Evolutionary conservation across 2,888 invertebrate species (phyloP), one percentile per base, ranked within the genome.

Genomic region (Chouioia cunea): DNA sequence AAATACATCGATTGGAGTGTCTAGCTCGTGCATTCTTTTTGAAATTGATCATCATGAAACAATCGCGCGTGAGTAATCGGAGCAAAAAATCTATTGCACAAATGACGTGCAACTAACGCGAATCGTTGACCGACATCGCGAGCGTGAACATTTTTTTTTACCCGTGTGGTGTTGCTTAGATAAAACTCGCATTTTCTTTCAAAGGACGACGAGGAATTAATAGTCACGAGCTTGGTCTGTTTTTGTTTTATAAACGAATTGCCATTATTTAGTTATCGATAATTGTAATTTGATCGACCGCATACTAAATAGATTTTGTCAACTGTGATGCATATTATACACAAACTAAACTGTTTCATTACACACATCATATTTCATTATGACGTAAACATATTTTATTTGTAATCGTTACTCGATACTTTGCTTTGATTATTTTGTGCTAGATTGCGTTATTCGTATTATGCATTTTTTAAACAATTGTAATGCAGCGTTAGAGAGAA

Each of bases 241-340:
- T 57, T 65, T 62, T 72, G 50, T 72, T 60, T 48, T 68, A 60
- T 65, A 68, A 68, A 50, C 27, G 20, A 72, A 68, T 56, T 68
- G 22, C 67, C 64, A 71, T 69, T 73, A 70, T 67, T 67, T 46
- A 56, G 20, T 65, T 70, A 36, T 70, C 70, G 57, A 70, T 70
- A 66, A 73, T 73, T 73, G 68, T 71, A 68, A 71, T 73, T 73
- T 70, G 67, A 68, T 71, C 12, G 22, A 63, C 50, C 23, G 20
- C 48, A 58, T 69, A 70, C 54, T 62, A 59, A 48, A 66, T 69
- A 73, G 48, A 16, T 69, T 58, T 57, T 58, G 20, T 46, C 43
- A 64, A 59, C 52, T 68, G 65, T 67, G 63, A 65, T 63, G 52
- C 46, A 64, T 36, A 64, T 12, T n/a, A 47, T 50, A 58, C 15